Evolutionary conservation across 2,888 invertebrate species (phyloP).

Genomic region (Myopa testacea): DNA sequence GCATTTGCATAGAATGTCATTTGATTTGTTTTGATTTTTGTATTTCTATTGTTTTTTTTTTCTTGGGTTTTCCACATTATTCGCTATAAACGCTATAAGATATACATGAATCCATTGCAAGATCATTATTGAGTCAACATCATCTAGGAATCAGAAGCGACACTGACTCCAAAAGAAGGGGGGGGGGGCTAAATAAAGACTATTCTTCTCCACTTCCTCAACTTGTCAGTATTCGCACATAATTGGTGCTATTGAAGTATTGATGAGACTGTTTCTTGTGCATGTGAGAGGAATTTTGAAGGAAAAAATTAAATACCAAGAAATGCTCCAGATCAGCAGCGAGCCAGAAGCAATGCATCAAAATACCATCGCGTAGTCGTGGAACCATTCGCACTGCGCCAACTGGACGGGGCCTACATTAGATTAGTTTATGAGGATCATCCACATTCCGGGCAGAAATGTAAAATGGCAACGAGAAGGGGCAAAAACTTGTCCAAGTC

Average conservation of each 20-base stretch:
- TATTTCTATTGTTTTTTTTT: not conserved
- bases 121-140: no score
- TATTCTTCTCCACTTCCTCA: no score
- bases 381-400: not conserved
- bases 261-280: no score
- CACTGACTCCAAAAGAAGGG: no score
- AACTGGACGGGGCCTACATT: not conserved
- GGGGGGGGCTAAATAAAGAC: no score
- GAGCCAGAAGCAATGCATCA: not conserved
- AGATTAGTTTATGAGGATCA: conserved; percentile 38
- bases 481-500: conserved; percentile 19
- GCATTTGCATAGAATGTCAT: conserved; percentile 36
- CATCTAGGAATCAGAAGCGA: no score
- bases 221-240: no score
- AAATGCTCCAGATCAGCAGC: not conserved
- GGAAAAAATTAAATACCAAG: no score
- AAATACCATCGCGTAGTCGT: not conserved
- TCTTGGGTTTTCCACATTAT: not conserved
- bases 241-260: no score
- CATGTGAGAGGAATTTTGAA: no score
- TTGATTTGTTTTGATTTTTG: not conserved
- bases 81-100: no score
- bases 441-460: conserved; percentile 30
- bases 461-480: conserved; percentile 21
- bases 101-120: no score